Evolutionary conservation across 2,113 vertebrate genomes (phyloP).

Genomic region (Scomber japonicus): DNA sequence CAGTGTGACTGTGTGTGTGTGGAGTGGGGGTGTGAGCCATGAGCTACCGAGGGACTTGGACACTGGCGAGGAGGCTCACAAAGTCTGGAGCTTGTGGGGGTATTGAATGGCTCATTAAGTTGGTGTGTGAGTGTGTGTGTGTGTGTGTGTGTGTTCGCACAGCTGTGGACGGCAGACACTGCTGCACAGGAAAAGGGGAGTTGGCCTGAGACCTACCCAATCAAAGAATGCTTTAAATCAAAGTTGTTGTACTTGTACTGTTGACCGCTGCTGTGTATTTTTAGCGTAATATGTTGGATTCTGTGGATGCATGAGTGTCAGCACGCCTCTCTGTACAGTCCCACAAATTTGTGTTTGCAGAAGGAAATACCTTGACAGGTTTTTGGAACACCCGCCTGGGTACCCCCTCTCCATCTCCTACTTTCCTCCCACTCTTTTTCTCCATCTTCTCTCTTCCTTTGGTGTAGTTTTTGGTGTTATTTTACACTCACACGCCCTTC

Average conservation of each 20-base stretch:
- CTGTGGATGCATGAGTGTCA: conserved; percentile 26
- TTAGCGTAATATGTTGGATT: conserved; percentile 42
- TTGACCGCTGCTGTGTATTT: conserved; percentile 65
- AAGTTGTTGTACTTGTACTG: conserved; percentile 49
- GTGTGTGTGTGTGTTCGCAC: conserved; percentile 39
- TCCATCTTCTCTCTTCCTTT: conserved; percentile 69
- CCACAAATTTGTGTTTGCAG: conserved; percentile 75
- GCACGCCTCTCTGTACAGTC: conserved; percentile 38
- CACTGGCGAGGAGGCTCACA: conserved; percentile 46
- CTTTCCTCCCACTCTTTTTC: conserved; percentile 65
- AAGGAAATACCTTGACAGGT: conserved; percentile 84
- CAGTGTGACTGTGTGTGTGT: conserved; percentile 15
- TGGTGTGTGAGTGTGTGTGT: conserved; percentile 35
- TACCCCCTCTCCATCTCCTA: conserved; percentile 54
- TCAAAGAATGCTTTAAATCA: conserved; percentile 76
- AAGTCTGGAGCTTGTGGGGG: conserved; percentile 57
- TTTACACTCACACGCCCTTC: conserved; percentile 80
- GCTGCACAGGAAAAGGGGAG: conserved; percentile 59
- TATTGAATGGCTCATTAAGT: conserved; percentile 76
- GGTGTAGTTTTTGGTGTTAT: conserved; percentile 76
- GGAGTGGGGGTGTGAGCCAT: conserved; percentile 44
- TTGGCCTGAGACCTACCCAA: conserved; percentile 68
- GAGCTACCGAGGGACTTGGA: conserved; percentile 55
- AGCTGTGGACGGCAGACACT: conserved; percentile 55
- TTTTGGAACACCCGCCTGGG: conserved; percentile 73